phyloP scores from a whole-genome alignment of 2,113 vertebrate species.

The Pelusios castaneus region DNA sequence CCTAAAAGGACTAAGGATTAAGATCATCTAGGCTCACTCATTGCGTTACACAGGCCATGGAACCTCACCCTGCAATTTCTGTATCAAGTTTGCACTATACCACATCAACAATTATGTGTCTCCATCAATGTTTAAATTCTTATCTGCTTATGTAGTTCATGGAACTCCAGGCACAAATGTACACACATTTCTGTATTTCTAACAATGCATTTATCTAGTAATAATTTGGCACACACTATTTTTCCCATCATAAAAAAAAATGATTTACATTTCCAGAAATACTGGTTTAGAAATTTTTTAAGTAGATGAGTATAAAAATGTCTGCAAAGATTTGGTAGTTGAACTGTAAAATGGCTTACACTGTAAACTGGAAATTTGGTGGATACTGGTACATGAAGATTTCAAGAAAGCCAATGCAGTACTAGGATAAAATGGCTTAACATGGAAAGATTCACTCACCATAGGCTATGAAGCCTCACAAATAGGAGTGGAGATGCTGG shows the following conservation, averaged over 20 bases:
- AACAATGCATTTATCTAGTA: not conserved
- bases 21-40: not conserved
- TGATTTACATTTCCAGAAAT: not conserved
- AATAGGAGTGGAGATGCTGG: not conserved
- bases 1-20: not conserved
- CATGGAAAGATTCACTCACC: not conserved
- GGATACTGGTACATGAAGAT: not conserved
- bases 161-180: not conserved
- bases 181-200: not conserved
- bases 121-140: not conserved
- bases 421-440: not conserved
- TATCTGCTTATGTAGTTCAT: not conserved
- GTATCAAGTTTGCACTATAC: not conserved
- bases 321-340: not conserved
- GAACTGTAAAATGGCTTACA: not conserved
- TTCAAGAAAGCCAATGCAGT: not conserved
- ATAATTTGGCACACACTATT: not conserved
- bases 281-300: not conserved
- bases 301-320: not conserved
- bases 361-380: not conserved
- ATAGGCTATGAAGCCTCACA: not conserved
- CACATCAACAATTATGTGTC: not conserved
- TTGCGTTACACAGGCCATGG: not conserved
- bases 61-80: not conserved
- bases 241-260: not conserved